These are phyloP conservation scores for Orgyia antiqua DNA, from an alignment of 2,888 invertebrate genomes.

Conservation along the genomic window DNA sequence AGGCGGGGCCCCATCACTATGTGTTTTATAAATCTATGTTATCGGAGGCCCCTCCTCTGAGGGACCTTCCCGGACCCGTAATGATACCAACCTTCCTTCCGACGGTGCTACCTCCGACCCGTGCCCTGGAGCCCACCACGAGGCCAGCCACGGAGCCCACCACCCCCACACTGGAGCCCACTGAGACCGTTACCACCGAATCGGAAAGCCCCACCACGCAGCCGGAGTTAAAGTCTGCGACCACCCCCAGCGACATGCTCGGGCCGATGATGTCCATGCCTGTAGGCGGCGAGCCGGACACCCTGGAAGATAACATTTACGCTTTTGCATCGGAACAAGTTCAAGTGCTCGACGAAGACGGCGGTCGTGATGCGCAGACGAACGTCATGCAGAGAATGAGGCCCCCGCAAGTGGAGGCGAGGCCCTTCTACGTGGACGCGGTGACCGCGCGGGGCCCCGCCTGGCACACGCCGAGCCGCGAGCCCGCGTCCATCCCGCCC, in stretches of 20 bases:
- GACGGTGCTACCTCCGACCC: conserved; percentile 45
- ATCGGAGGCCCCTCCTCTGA: conserved; percentile 45
- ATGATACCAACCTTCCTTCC: conserved; percentile 48
- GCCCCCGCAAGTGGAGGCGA: conserved; percentile 65
- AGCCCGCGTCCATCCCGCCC: conserved; percentile 76
- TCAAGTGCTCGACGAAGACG: conserved; percentile 55
- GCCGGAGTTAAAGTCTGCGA: conserved; percentile 32
- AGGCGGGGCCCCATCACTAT: conserved; percentile 45
- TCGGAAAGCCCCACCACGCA: conserved; percentile 33
- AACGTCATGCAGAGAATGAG: conserved; percentile 81
- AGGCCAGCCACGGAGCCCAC: conserved; percentile 37
- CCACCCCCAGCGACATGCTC: conserved; percentile 48
- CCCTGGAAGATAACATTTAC: conserved; percentile 63
- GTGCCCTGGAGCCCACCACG: conserved; percentile 20
- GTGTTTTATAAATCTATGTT: conserved; percentile 59
- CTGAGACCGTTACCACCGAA: conserved; percentile 39
- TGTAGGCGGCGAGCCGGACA: conserved; percentile 53
- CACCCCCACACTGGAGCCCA: conserved; percentile 29
- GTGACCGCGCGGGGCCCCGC: conserved; percentile 59
- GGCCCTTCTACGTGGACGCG: conserved; percentile 38
- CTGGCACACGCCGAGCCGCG: conserved; percentile 65
- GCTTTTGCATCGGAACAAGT: conserved; percentile 64
- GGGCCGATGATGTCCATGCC: conserved; percentile 71
- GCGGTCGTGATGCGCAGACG: conserved; percentile 46
- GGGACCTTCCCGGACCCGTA: conserved; percentile 41